Evolutionary conservation across 2,113 vertebrate species (phyloP).

Genomic region (Zeus faber): DNA sequence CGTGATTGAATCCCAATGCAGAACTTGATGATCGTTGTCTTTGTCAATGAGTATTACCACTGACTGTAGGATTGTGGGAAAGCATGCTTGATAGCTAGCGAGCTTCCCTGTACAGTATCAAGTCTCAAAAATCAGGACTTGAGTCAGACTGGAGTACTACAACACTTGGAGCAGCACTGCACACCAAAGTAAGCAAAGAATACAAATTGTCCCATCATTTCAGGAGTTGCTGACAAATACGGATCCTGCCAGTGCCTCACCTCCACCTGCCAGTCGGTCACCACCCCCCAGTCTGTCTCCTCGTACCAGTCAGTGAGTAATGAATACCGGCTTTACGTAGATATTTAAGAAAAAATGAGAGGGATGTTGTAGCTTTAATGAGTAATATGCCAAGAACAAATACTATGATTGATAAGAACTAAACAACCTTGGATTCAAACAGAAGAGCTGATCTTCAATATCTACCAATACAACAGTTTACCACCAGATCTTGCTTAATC

Average conservation of each 20-base stretch:
- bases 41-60: background rate
- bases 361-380: background rate
- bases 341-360: background rate
- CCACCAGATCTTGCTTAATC: constrained; percentile 2
- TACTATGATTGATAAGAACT: constrained; percentile 1
- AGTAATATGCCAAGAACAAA: constrained; percentile 1
- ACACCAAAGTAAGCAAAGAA: background rate
- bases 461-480: background rate
- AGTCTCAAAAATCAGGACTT: background rate
- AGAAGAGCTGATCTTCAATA: background rate
- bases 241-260: background rate
- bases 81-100: background rate
- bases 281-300: background rate
- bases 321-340: constrained; percentile 1
- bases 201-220: background rate
- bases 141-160: background rate
- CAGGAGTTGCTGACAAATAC: background rate
- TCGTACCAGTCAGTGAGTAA: background rate
- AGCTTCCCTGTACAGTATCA: background rate
- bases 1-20: background rate
- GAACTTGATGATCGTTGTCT: background rate
- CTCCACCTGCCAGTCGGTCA: background rate
- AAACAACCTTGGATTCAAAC: background rate
- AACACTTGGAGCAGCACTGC: background rate
- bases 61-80: background rate